Base-by-base conservation (phyloP, 2,113 vertebrate species). In the Thomomys bottae region DNA sequence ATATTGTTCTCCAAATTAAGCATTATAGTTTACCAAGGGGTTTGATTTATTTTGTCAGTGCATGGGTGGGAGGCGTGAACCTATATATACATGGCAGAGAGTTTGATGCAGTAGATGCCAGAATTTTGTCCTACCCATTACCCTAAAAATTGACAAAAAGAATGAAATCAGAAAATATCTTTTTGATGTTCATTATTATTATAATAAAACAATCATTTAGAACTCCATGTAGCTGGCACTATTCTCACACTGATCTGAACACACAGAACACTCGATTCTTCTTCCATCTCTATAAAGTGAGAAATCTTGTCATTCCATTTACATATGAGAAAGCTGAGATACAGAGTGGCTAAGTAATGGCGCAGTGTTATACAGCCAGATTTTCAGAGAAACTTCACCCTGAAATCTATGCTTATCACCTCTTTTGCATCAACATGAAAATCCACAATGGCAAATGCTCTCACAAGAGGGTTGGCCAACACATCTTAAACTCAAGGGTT, bases 11-110 rank as follows among this genome's bases (percentile, higher is more conserved):
- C 42, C 89, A 87, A 61, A 12, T n/a, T 38, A 61, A 64, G 80
- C 28, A 7, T 70, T 64, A 18, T 73, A 49, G 59, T 91, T 64
- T 57, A 79, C n/a, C 34, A 49, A 1, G 32, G 79, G 14, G 18
- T 45, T 88, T 86, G 57, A 20, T 86, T 94, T 54, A n/a, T 72
- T 82, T 82, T 90, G 11, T 23, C 54, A 57, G 28, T 64, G 23
- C 23, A 42, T 8, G 49, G 15, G 24, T 77, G 9, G 18, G 57
- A 83, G 3, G 32, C 36, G 38, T 24, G 28, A 36, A 80, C 30
- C 38, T 36, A 23, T 36, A 17, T 57, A 8, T 8, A 61, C 68
- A 79, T 57, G 63, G 23, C 40, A n/a, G 11, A 34, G 18, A 70
- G n/a, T 18, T 38, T 40, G 78, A 7, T 12, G 40, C 14, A 32